A percentile compares a stretch with the other conserved stretches of the same genome.
phyloP scores from a whole-genome alignment of 2,888 invertebrate species.

The Metalampra italica region DNA sequence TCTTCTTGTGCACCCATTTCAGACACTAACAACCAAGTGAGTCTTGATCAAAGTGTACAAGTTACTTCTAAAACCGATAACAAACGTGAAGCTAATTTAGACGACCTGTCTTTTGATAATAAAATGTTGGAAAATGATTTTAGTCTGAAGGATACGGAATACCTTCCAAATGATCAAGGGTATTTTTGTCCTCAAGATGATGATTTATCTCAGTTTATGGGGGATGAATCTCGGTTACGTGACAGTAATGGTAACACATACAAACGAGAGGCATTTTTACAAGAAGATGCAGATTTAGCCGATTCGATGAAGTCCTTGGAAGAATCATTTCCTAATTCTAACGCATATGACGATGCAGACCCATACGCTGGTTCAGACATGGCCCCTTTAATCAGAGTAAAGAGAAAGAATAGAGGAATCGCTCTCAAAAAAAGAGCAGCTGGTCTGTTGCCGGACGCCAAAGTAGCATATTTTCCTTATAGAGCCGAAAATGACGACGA shows the following conservation, averaged over 20 bases:
- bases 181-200: conserved; percentile 38
- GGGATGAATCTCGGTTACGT: conserved; percentile 32
- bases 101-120: conserved; percentile 29
- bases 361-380: conserved; percentile 35
- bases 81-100: conserved; percentile 53
- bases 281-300: conserved; percentile 33
- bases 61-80: conserved; percentile 40
- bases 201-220: conserved; percentile 36
- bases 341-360: conserved; percentile 39
- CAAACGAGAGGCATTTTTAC: conserved; percentile 42
- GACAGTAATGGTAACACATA: conserved; percentile 26
- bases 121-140: conserved; percentile 28
- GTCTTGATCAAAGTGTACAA: conserved; percentile 25
- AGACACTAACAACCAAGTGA: conserved; percentile 28
- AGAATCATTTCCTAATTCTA: conserved; percentile 61
- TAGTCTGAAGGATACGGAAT: conserved; percentile 26
- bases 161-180: conserved; percentile 32
- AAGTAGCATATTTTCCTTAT: conserved; percentile 55
- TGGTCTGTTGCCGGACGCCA: conserved; percentile 45
- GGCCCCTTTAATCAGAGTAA: conserved; percentile 60
- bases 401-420: conserved; percentile 48
- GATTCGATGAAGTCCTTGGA: conserved; percentile 59
- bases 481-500: conserved; percentile 61
- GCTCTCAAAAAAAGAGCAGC: conserved; percentile 48
- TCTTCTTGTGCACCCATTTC: conserved; percentile 19